Base-by-base conservation (phyloP, 2,797 vertebrate species). In the Spea hammondii region DNA sequence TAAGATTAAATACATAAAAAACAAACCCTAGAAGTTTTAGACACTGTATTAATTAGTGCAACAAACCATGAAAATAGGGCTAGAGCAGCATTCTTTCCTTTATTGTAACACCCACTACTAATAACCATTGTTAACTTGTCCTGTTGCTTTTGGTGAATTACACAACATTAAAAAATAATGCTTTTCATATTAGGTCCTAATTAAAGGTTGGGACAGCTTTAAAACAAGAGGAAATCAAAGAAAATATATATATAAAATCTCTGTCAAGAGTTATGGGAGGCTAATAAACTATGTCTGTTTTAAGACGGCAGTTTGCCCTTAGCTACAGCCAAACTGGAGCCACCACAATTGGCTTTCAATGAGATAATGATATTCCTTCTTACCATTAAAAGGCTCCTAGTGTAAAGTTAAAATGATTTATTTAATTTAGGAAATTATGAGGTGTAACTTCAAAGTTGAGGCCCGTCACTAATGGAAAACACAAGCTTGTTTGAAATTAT, bases 341-440 rank as follows among this genome's bases (percentile, higher is more conserved):
- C 93, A 84, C 90, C 88, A 89, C 91, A 93, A 94, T 93, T 93
- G 92, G 89, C 91, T 91, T 89, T 93, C 92, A 93, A 94, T 93
- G 92, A 94, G 92, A 94, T 93, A 94, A 94, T 94, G 92, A 92
- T 93, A 94, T 94, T 94, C 91, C 90, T 92, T 92, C 90, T 92
- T 92, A 91, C 93, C 91, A 93, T 93, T 94, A 92, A 93, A 93
- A 93, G 91, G 90, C 92, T 93, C 91, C 91, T 90, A 91, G 91
- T 92, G 92, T 92, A 94, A 93, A 93, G 89, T 92, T 92, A 92
- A 94, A 92, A 93, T 93, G 91, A 94, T 93, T 93, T 93, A 93
- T 93, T 94, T 93, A 91, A 93, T 93, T 93, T 93, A 91, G 91
- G 92, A 93, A 93, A 94, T 93, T 93, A 93, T 91, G 93, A 94